Evolutionary conservation across 2,888 invertebrate species (phyloP).

Genomic region (Sussaba pulchella): DNA sequence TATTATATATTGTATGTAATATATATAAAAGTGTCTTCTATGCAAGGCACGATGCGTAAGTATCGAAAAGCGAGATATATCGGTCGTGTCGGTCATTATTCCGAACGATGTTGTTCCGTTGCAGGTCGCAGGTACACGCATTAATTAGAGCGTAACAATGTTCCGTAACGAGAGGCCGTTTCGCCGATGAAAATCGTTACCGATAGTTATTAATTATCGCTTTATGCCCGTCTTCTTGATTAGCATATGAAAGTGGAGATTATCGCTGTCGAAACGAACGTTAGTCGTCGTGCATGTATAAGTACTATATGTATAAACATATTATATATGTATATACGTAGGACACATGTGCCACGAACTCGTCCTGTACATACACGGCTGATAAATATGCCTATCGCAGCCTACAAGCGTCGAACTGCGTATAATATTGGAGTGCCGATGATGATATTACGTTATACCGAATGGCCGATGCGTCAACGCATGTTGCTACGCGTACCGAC

Average conservation of each 20-base stretch:
- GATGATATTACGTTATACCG: neutral
- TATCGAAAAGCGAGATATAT: constrained; percentile 41
- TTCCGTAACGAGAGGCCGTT: constrained; percentile 68
- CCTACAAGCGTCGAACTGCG: too few relatives aligned
- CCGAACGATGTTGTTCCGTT: constrained; percentile 2
- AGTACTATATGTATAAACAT: constrained; percentile 14
- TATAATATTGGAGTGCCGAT: too few relatives aligned
- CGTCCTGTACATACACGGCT: too few relatives aligned
- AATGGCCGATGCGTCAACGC: neutral
- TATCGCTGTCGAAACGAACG: constrained; percentile 45
- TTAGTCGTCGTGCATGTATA: neutral
- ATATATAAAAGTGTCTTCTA: neutral
- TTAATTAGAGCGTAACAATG: constrained; percentile 58
- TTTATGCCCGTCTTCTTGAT: constrained; percentile 58
- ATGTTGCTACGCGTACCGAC: neutral
- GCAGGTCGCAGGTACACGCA: constrained; percentile 27
- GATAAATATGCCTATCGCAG: too few relatives aligned
- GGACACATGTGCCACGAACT: too few relatives aligned
- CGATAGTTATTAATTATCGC: constrained; percentile 71
- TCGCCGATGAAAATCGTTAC: constrained; percentile 67
- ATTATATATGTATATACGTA: too few relatives aligned
- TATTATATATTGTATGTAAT: too few relatives aligned
- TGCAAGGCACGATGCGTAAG: constrained; percentile 2
- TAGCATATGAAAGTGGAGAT: constrained; percentile 66
- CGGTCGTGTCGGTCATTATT: constrained; percentile 34